These are phyloP conservation scores for Solenopsis invicta DNA, from an alignment of 1,140 invertebrate genomes.

Conservation along the genomic window DNA sequence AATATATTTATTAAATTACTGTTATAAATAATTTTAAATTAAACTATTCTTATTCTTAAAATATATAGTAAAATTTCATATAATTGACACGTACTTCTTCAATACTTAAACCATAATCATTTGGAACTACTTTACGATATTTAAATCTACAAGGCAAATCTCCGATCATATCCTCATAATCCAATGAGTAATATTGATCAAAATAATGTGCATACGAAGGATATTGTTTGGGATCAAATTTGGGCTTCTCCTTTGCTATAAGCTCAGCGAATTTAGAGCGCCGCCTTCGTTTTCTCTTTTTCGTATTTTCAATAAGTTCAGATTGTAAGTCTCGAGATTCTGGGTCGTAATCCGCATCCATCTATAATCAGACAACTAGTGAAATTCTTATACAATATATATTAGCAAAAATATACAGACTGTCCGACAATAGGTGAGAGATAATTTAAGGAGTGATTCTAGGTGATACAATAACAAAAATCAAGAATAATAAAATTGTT, in stretches of 20 bases:
- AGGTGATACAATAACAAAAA: too few species aligned
- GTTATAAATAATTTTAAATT: not conserved
- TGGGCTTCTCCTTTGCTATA: slow-evolving; percentile 91
- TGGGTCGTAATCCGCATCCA: slow-evolving; percentile 94
- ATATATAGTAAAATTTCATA: slow-evolving; percentile 30
- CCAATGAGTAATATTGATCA: slow-evolving; percentile 97
- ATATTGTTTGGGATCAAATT: slow-evolving; percentile 92
- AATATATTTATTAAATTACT: slow-evolving; percentile 22
- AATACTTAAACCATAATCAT: slow-evolving; percentile 96
- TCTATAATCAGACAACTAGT: slow-evolving; percentile 87
- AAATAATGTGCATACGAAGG: slow-evolving; percentile 95
- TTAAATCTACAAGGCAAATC: slow-evolving; percentile 97
- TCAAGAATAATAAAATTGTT: too few species aligned
- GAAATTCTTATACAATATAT: slow-evolving; percentile 11
- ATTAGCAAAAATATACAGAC: slow-evolving; percentile 18
- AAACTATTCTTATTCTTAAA: not conserved
- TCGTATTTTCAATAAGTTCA: slow-evolving; percentile 88
- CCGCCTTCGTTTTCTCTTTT: slow-evolving; percentile 89
- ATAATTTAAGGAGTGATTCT: too few species aligned
- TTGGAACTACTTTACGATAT: slow-evolving; percentile 95
- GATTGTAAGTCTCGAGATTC: slow-evolving; percentile 87
- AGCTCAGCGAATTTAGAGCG: slow-evolving; percentile 91
- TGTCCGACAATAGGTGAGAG: too few species aligned
- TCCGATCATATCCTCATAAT: slow-evolving; percentile 98
- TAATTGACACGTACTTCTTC: slow-evolving; percentile 91